Percentiles rank a stretch among this genome's conserved stretches.
Evolutionary conservation across 2,797 vertebrate genomes (phyloP).

Genomic region (Hemibagrus guttatus): DNA sequence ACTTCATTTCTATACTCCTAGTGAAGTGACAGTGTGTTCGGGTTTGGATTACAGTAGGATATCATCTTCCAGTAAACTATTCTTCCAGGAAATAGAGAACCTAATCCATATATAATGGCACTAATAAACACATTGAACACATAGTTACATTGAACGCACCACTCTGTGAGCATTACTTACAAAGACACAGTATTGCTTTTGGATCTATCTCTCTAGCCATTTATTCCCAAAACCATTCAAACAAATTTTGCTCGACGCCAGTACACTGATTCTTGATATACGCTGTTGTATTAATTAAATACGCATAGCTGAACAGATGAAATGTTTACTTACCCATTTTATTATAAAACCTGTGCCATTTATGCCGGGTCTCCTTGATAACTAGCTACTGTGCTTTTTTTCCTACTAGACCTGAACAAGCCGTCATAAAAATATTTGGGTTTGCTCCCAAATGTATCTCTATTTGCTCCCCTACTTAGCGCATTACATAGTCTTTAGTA

Average conservation of each 20-base stretch:
- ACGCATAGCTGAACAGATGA: background rate
- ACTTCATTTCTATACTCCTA: background rate
- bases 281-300: background rate
- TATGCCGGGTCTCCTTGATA: background rate
- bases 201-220: background rate
- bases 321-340: slow-evolving; percentile 58
- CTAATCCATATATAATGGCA: background rate
- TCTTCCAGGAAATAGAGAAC: background rate
- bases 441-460: background rate
- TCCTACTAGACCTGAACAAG: background rate
- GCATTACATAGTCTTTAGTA: background rate
- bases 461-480: background rate
- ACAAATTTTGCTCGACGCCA: background rate
- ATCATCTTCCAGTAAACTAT: background rate
- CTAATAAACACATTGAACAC: background rate
- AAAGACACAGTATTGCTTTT: background rate
- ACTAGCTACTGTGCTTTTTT: background rate
- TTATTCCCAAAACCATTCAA: background rate
- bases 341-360: slow-evolving; percentile 49
- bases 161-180: background rate
- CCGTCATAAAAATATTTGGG: background rate
- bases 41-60: background rate
- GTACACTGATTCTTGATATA: no score
- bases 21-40: background rate
- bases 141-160: background rate